These are phyloP conservation scores for Malurus melanocephalus DNA, from an alignment of 2,113 vertebrate species.

Conservation along the genomic window DNA sequence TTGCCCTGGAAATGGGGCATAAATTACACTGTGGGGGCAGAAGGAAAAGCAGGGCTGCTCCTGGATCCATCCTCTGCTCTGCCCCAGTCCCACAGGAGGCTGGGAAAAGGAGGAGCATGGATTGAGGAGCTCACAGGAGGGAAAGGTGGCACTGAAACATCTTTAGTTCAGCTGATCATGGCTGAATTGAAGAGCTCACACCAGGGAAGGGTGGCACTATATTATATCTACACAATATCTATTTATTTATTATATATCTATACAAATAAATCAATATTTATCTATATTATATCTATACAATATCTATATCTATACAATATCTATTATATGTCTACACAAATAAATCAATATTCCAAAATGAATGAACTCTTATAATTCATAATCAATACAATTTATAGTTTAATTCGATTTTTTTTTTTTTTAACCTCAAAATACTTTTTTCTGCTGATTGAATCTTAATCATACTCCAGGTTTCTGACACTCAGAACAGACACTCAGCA, in stretches of 20 bases:
- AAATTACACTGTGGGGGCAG: not conserved
- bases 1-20: not conserved
- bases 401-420: not conserved
- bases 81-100: not conserved
- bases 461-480: conserved; percentile 26
- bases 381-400: not conserved
- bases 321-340: no score
- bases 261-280: no score
- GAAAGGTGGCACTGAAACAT: not conserved
- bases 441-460: not conserved
- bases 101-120: not conserved
- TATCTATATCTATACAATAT: no score
- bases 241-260: no score
- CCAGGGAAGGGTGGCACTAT: no score
- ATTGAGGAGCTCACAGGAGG: not conserved
- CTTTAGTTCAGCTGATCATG: not conserved
- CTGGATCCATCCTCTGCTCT: not conserved
- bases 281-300: no score
- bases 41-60: not conserved
- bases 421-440: not conserved
- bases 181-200: no score
- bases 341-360: not conserved
- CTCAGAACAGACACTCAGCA: conserved; percentile 45
- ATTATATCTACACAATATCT: no score
- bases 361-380: not conserved